Base-by-base conservation (phyloP, 1,140 invertebrate genomes). In the Spodoptera frugiperda region DNA sequence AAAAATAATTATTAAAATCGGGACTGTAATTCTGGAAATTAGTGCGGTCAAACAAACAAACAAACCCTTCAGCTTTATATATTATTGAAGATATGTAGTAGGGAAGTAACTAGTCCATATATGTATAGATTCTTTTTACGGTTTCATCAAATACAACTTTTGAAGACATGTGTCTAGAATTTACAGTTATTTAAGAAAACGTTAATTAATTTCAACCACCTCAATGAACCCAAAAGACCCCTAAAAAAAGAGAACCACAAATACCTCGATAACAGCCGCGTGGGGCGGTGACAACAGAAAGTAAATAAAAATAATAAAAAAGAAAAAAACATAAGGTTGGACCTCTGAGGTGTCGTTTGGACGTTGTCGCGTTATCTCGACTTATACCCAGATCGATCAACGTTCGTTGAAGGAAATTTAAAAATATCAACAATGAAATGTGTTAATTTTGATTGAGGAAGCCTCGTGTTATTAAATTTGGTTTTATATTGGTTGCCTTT, bases 371-470 rank as follows among this genome's bases (percentile, higher is more conserved):
- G 77, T 89, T 91, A 91, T 91, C 89, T 88, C 75, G 55, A 74
- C 75, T 75, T 76, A 83, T 82, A 76, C 78, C 82, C 71, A 83
- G 86, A 91, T 91, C 89, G 85, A 89, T 91, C 89, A 89, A 91
- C 57, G 81, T 78, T 79, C 77, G 84, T 86, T 74, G 46, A 44
- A 48, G 44, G 76, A 82, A 89, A 88, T 87, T 91, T 87, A 89
- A 89, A 87, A 89, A 80, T 85, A 39, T 86, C 81, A 87, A 90
- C 89, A 87, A 87, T 90, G 79, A 84, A 82, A 79, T 76, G 83
- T 68, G 78, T 80, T 81, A 54, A 12, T 54, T 63, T 44, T 73
- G 53, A 59, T 73, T 59, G 17, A 73, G 51, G 15, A 57, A 44
- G 15, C n/a, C 30, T 21, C 33, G 30, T 30, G 17, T 67, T 67